phyloP scores from a whole-genome alignment of 1,140 invertebrate species.

The Trichogramma pretiosum region DNA sequence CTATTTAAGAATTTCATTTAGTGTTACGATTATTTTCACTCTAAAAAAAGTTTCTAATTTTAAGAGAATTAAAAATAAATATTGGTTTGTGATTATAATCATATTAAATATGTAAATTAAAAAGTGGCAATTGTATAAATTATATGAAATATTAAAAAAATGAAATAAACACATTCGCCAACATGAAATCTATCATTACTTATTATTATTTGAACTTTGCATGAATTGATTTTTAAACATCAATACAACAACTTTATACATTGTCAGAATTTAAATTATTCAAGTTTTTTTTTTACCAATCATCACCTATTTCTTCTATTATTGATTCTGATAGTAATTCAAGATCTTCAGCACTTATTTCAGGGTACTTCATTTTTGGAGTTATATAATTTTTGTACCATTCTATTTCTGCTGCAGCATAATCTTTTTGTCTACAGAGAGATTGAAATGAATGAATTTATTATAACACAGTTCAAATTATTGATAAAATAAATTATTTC shows the following conservation, averaged over 20 bases:
- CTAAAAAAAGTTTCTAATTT: constrained; percentile 14
- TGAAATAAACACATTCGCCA: constrained; percentile 11
- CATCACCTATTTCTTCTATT: constrained; percentile 22
- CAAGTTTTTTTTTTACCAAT: constrained; percentile 8
- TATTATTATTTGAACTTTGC: background rate
- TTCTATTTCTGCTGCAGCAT: constrained; percentile 26
- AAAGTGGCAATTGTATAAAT: constrained; percentile 7
- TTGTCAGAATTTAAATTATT: background rate
- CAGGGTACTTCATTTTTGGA: constrained; percentile 12
- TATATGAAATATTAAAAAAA: constrained; percentile 11
- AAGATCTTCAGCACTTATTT: background rate
- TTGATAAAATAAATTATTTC: too few relatives aligned
- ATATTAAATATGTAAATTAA: constrained; percentile 16
- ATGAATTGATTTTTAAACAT: too few relatives aligned
- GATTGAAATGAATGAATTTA: too few relatives aligned
- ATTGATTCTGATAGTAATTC: constrained; percentile 15
- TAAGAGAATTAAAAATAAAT: constrained; percentile 11
- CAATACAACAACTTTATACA: too few relatives aligned
- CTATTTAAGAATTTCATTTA: constrained; percentile 26
- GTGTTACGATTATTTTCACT: constrained; percentile 13
- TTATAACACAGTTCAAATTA: too few relatives aligned
- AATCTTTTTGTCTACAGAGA: constrained; percentile 28
- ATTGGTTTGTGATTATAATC: constrained; percentile 18
- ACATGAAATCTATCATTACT: constrained; percentile 7
- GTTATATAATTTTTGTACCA: constrained; percentile 31